These are phyloP conservation scores for Lerema accius DNA, from an alignment of 1,140 invertebrate species.

Conservation along the genomic window DNA sequence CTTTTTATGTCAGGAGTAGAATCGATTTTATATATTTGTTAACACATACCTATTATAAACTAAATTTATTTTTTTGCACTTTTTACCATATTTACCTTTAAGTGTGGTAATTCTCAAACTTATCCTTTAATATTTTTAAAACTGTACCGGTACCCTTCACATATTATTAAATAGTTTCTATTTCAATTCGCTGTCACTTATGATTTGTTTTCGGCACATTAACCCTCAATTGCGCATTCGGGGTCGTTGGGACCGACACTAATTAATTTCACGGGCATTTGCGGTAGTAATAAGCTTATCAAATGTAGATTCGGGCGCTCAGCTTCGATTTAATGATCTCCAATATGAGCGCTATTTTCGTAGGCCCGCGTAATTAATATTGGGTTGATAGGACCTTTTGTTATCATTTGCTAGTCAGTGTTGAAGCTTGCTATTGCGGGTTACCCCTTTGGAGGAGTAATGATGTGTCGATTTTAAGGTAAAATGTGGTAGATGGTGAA, in stretches of 20 bases:
- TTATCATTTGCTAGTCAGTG: constrained; percentile 10
- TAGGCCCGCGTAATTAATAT: constrained; percentile 20
- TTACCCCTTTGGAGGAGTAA: background rate
- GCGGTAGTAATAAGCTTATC: constrained; percentile 74
- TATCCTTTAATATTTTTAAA: too few relatives aligned
- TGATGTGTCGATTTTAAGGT: too few relatives aligned
- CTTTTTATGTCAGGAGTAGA: too few relatives aligned
- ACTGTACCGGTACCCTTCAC: too few relatives aligned
- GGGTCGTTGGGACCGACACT: constrained; percentile 54
- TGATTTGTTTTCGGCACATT: constrained; percentile 35
- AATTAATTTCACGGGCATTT: constrained; percentile 74
- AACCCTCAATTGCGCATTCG: constrained; percentile 50
- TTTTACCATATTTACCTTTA: too few relatives aligned
- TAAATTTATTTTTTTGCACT: too few relatives aligned
- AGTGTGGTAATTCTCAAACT: too few relatives aligned
- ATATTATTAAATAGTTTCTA: too few relatives aligned
- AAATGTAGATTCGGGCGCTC: constrained; percentile 60
- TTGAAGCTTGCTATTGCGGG: background rate
- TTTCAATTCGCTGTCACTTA: constrained; percentile 32
- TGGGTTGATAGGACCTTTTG: constrained; percentile 20
- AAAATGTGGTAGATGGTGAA: too few relatives aligned
- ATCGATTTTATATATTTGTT: too few relatives aligned
- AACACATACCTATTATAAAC: too few relatives aligned
- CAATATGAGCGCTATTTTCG: constrained; percentile 56
- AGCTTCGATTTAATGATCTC: constrained; percentile 54